Base-by-base conservation (phyloP, 1,140 invertebrate species). In the Hypothenemus hampei region DNA sequence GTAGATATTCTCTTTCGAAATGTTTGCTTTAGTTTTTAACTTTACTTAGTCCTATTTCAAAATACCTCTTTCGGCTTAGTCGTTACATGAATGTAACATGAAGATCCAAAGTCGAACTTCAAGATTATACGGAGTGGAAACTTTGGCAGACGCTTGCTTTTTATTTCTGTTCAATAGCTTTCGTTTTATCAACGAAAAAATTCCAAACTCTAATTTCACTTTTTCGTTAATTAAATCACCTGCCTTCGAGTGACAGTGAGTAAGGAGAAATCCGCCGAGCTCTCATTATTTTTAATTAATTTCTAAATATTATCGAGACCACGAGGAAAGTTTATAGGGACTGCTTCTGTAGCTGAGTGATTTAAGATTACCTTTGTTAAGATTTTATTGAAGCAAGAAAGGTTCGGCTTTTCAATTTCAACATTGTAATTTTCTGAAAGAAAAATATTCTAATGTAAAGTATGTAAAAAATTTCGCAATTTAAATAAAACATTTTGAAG, bases 71-170 rank as follows among this genome's bases (percentile, higher is more conserved):
- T 50, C 36, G 47, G 35, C 47, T 37, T 49, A 49, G 47, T 39
- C 47, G 33, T 49, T 49, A 50, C 36, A 50, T 50, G 47, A 50
- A 50, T 50, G 47, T 50, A 50, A 50, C 47, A 50, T 50, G 47
- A 50, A 50, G 35, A 50, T 48, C 33, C 46, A 48, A 20, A 35
- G 35, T 50, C 47, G 46, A 49, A 49, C 46, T 49, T 49, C 40
- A 50, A 40, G 35, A 50, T 50, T 40, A 50, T 50, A 50, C 47
- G 35, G 47, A 50, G 47, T 50, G 47, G 47, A 50, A 50, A 50
- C 47, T 50, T 50, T 37, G 26, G 47, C 20, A 16, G 35, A 40
- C 11, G 36, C 20, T 36, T 48, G 46, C 36, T 50, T 39, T 47
- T 50, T 50, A 50, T 50, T 50, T 50, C 40, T 16, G 20, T 26